These are phyloP conservation scores for Cremastobaeus sp. DNA, from an alignment of 2,888 invertebrate species.

Conservation along the genomic window DNA sequence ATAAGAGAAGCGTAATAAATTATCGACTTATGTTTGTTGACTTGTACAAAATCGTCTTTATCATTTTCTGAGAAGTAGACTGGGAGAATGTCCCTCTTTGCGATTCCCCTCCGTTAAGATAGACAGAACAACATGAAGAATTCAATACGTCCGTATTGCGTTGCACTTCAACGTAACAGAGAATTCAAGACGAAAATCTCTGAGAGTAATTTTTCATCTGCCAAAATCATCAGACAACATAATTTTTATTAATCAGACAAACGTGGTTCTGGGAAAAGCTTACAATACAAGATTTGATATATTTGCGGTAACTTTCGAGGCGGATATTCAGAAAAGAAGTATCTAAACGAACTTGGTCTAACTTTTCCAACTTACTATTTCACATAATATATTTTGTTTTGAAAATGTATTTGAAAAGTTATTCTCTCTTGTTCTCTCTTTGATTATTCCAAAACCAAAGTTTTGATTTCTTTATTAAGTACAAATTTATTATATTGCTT, in stretches of 20 bases:
- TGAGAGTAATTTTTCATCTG: slow-evolving; percentile 28
- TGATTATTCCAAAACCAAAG: no score
- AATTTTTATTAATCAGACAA: slow-evolving; percentile 5
- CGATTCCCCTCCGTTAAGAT: slow-evolving; percentile 12
- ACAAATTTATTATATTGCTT: slow-evolving; percentile 25
- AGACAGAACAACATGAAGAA: slow-evolving; percentile 23
- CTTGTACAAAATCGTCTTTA: slow-evolving; percentile 31
- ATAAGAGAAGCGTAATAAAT: slow-evolving; percentile 16
- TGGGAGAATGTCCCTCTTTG: slow-evolving; percentile 18
- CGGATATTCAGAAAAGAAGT: no score
- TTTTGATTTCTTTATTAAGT: slow-evolving; percentile 21
- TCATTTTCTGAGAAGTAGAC: slow-evolving; percentile 12
- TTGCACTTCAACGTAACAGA: slow-evolving; percentile 23
- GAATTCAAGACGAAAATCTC: no score
- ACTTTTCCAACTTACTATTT: no score
- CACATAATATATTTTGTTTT: no score
- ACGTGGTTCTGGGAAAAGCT: no score
- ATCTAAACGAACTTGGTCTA: no score
- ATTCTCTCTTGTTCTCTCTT: no score
- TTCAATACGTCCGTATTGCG: slow-evolving; percentile 34
- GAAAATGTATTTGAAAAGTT: not conserved
- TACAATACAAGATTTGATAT: no score
- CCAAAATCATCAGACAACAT: slow-evolving; percentile 1
- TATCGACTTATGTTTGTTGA: slow-evolving; percentile 29
- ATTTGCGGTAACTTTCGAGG: no score